These are phyloP conservation scores for Mactra quadrangularis DNA, from an alignment of 1,140 invertebrate species.

Conservation along the genomic window DNA sequence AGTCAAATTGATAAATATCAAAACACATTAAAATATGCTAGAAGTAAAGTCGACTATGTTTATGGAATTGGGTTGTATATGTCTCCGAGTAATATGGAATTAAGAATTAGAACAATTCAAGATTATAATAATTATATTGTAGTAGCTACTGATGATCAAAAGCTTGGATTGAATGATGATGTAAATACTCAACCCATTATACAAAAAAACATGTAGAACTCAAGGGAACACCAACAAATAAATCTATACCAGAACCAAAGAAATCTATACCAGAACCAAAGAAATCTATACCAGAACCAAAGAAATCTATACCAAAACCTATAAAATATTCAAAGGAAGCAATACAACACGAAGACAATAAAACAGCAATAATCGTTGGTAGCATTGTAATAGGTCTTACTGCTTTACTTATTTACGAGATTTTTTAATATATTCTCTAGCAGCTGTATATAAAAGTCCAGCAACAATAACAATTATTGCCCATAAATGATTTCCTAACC, in stretches of 20 bases:
- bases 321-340: background rate
- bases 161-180: no score
- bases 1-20: background rate
- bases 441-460: background rate
- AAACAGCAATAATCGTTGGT: no score
- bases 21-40: background rate
- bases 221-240: background rate
- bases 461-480: background rate
- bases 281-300: no score
- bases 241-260: background rate
- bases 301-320: background rate
- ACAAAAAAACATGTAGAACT: background rate
- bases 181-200: background rate
- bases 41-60: background rate
- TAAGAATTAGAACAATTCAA: background rate
- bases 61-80: background rate
- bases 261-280: background rate
- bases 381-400: background rate
- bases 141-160: background rate
- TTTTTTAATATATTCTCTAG: background rate
- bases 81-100: no score
- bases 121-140: background rate
- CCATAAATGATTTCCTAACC: background rate
- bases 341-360: background rate
- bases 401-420: background rate